phyloP scores from a whole-genome alignment of 1,140 invertebrate genomes.

The Drosophila mojavensis region DNA sequence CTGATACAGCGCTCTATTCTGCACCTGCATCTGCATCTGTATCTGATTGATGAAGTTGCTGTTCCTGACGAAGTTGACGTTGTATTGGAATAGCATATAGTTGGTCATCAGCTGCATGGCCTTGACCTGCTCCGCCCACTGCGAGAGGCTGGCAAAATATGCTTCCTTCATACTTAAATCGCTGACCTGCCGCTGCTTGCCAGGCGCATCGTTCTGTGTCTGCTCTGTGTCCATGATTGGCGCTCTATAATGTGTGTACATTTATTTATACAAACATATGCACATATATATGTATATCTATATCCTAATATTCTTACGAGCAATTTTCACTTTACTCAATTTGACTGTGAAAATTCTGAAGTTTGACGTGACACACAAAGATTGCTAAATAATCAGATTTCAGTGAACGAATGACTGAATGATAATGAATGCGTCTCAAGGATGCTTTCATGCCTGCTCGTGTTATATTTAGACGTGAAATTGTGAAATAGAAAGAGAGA shows the following conservation, averaged over 20 bases:
- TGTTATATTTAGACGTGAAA: neutral
- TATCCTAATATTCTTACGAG: neutral
- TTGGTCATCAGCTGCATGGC: neutral
- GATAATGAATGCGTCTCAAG: no score
- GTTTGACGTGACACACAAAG: neutral
- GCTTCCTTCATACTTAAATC: neutral
- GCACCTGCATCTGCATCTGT: no score
- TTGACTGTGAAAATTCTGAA: neutral
- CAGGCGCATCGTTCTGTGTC: neutral
- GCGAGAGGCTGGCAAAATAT: constrained; percentile 7
- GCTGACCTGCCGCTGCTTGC: neutral
- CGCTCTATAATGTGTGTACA: neutral
- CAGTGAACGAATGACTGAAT: no score
- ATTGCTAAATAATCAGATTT: no score
- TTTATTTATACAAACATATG: neutral
- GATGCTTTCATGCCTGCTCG: no score
- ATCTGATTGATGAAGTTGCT: neutral
- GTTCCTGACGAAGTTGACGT: neutral
- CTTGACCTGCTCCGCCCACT: neutral
- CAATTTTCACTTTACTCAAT: neutral
- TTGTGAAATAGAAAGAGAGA: neutral
- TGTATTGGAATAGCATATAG: constrained; percentile 4
- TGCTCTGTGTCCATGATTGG: neutral
- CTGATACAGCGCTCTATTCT: no score
- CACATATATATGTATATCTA: neutral